Evolutionary conservation across 2,113 vertebrate species (phyloP), one percentile per base, ranked within the genome.

Genomic region (Ailuropoda melanoleuca): DNA sequence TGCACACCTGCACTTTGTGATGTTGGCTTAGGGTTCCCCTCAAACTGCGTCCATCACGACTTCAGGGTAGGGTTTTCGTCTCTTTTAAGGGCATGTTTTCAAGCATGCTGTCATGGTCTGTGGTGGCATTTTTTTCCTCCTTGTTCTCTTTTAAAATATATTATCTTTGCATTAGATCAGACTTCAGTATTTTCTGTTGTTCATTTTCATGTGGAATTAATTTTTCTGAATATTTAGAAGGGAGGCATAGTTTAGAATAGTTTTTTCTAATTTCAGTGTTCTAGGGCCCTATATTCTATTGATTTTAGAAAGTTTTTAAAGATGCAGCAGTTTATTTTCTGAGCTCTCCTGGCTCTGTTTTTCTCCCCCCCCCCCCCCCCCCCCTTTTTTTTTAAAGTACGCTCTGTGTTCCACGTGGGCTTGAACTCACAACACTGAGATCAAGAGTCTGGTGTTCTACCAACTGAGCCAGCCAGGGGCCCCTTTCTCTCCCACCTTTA

Each of bases 161-260:
- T 60, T 39, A 8, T 26, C 14, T 91, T 60, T 80, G 24, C 37
- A 7, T 58, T 48, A 78, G 62, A 21, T 60, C 34, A 29, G 58
- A 46, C 50, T 34, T 78, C 1, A 50, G 0, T 58, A 43, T 23
- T 62, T 80, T 77, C 10, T 60, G 4, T 85, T 10, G 39, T 58
- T 86, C 26, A 15, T 87, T 72, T 87, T 55, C 68, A 53, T n/a
- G 5, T 87, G 83, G 31, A 60, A 43, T 85, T 58, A 24, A 18
- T 50, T 86, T 78, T 84, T 43, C 34, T 31, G 12, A 66, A 12
- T 77, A 17, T 56, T 80, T 39, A 68, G 70, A 80, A 70, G 34
- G 34, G 37, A 86, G 19, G 50, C 81, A 70, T 78, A 72, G 39
- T 68, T 95, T 78, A 64, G 39, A 85, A 77, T 64, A n/a, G 23